Base-by-base conservation (phyloP, 35 echinoderm and acorn worm genomes). In the Apostichopus japonicus region DNA sequence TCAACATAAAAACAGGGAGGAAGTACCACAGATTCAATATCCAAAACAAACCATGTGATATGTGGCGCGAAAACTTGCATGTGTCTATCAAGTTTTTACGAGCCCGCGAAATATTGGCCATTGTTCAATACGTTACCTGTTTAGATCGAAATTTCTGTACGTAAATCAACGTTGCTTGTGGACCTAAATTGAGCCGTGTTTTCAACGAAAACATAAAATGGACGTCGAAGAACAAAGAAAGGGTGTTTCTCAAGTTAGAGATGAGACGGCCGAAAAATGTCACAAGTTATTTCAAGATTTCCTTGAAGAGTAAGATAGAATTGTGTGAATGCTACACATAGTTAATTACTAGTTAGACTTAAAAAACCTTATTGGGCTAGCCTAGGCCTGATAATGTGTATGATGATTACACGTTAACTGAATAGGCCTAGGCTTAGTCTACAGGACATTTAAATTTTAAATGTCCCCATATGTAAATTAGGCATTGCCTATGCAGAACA, bases 241-340 rank as follows among this genome's bases (percentile, higher is more conserved):
- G 15, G 97, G 97, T 33, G 89, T 91, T 55, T 94, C 94, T 65
- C 95, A 99, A 91, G 97, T 99, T 13, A 96, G 96, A 72, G 97
- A 99, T 87, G 97, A 93, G 75, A 93, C 96, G 4, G 95, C 95
- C 23, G 97, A 99, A 77, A 96, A 93, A 61, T 99, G 97, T 78
- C 97, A 99, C 80, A 99, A 96, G 86, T 56, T 99, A 53, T 99
- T 99, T 87, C 97, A 99, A 88, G 95, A 99, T 70, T 99, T 99
- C 91, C 77, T 99, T 6, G 97, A 99, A 90, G 97, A 99, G 97
- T 99, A 92, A 99, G 95, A 93, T 62, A 56, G 8, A 75, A 62
- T 9, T 10, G 7, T 53, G 2, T 86, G 33, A 44, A 53, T 17
- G 6, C 54, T 92, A 11, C 56, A 55, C 11, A 44, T 44, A 44